Base-by-base conservation (phyloP, 2,113 vertebrate genomes). In the Catharus bicknelli region DNA sequence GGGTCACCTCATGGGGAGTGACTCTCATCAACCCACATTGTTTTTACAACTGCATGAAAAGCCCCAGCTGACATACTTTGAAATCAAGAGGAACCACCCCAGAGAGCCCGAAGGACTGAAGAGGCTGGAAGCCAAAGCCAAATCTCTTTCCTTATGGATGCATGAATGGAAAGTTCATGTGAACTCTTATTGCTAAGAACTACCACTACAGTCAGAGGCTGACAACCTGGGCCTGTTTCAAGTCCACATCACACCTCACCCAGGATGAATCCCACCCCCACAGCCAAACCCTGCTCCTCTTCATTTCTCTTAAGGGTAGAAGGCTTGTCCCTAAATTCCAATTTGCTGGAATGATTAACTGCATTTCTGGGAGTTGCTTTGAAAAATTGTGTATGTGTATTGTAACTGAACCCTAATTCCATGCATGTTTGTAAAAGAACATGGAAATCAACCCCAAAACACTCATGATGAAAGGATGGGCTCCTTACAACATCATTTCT, bases 31-130 rank as follows among this genome's bases (percentile, higher is more conserved):
- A 95, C 67, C 40, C 3, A 4, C 42, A 9, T 19, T 90, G 78
- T 94, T 96, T 96, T 92, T 79, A 93, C 84, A 85, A 89, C 62
- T 77, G 89, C 55, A 32, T 80, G 74, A 73, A 55, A 54, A 77
- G 55, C 45, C 57, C n/a, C 66, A 34, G 83, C 47, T 90, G 74
- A 81, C 67, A 64, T 0, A 5, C 62, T 92, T 96, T 76, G 74
- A 92, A 93, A 94, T 84, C 48, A 27, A 48, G 61, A 90, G 55
- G 69, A 95, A 45, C 34, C 68, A 73, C 74, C 78, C 58, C 74
- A 82, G 81, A 79, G 77, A 87, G 59, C 55, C 88, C 8, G 0
- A 50, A 83, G 40, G 67, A 64, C 26, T 54, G 34, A 79, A 77
- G 75, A 93, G 43, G n/a, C 34, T 34, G 20, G 21, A 11, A 17